Percentiles rank a stretch among this genome's conserved stretches.
Evolutionary conservation across 2,888 invertebrate genomes (phyloP).

Genomic region (Metalampra italica): DNA sequence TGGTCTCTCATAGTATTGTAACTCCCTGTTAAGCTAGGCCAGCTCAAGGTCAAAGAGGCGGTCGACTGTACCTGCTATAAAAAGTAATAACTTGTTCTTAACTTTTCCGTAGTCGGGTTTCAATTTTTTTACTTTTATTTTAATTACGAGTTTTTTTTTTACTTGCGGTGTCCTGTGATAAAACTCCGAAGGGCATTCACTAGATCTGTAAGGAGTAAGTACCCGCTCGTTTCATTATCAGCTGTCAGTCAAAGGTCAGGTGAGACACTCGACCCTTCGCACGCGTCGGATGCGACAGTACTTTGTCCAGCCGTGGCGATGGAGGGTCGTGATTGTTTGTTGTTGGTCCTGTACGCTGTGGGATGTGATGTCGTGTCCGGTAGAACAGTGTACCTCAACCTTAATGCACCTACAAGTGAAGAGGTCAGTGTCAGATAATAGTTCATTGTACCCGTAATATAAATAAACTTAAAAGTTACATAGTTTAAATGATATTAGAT

Average conservation of each 20-base stretch:
- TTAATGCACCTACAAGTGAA: neutral
- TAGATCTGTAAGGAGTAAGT: constrained; percentile 17
- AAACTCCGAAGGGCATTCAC: constrained; percentile 31
- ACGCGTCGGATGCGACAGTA: neutral
- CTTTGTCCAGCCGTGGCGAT: neutral
- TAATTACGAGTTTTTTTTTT: no score
- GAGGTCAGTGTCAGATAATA: constrained; percentile 2
- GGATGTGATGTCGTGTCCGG: neutral
- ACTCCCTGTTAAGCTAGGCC: no score
- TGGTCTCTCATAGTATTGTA: no score
- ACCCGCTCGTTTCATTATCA: constrained; percentile 10
- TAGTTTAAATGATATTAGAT: no score
- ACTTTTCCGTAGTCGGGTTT: no score
- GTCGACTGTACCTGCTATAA: no score
- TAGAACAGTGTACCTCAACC: neutral
- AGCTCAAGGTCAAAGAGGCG: no score
- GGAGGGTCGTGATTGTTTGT: neutral
- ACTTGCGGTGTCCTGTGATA: no score
- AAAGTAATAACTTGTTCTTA: no score
- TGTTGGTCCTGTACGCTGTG: neutral
- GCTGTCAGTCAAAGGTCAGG: constrained; percentile 38
- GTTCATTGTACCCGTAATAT: no score
- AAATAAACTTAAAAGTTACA: no score
- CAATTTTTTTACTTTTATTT: no score
- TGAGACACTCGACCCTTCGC: neutral